Conservation (phyloP, 2,113 vertebrate species). For the Festucalex cinctus region DNA sequence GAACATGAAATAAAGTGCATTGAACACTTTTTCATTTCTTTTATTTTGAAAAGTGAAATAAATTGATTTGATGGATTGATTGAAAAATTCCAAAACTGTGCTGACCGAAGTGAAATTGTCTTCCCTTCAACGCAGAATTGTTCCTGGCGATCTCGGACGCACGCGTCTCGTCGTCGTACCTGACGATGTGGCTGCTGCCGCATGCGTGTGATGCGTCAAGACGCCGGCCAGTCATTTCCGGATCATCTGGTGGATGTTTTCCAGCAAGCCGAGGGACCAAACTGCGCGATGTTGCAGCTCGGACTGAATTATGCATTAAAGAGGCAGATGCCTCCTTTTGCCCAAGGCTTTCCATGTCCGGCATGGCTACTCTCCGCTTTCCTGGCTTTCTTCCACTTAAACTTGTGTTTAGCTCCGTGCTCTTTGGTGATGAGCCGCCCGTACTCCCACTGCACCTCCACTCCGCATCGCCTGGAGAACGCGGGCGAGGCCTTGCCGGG, state of each 20-base stretch:
- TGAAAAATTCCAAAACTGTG: too few relatives aligned
- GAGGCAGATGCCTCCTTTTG: conserved; percentile 66
- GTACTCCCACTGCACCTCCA: conserved; percentile 57
- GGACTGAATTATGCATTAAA: conserved; percentile 71
- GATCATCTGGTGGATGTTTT: conserved; percentile 60
- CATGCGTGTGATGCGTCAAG: not conserved
- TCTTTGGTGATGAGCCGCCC: conserved; percentile 64
- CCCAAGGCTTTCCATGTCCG: conserved; percentile 67
- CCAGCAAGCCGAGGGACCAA: conserved; percentile 48
- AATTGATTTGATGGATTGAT: too few relatives aligned
- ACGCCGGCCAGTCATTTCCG: conserved; percentile 29
- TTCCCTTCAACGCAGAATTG: too few relatives aligned
- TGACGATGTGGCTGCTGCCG: not conserved
- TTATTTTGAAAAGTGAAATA: too few relatives aligned
- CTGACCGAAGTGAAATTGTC: too few relatives aligned
- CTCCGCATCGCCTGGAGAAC: conserved; percentile 56
- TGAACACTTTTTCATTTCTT: too few relatives aligned
- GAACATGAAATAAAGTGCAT: too few relatives aligned
- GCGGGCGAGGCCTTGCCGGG: conserved; percentile 44
- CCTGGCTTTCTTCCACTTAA: conserved; percentile 68
- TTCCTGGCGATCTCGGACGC: too few relatives aligned
- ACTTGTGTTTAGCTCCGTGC: conserved; percentile 62
- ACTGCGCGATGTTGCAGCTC: conserved; percentile 60
- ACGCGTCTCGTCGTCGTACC: too few relatives aligned
- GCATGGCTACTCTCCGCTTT: conserved; percentile 61